Evolutionary conservation across 2,888 invertebrate genomes (phyloP).

Genomic region (Polydrusus tereticollis): DNA sequence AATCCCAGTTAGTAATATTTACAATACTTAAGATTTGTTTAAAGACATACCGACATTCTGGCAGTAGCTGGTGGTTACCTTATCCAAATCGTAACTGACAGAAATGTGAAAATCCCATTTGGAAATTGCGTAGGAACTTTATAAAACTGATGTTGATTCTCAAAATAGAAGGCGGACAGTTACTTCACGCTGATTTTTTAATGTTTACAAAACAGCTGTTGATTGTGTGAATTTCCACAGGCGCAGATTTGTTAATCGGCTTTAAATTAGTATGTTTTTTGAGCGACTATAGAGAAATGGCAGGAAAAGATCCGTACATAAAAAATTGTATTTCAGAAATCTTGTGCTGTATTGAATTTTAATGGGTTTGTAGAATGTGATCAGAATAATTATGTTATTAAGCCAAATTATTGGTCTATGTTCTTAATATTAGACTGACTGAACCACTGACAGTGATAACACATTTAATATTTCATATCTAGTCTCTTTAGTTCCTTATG

Average conservation of each 20-base stretch:
- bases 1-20: conserved; percentile 25
- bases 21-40: conserved; percentile 7
- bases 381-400: too few species aligned
- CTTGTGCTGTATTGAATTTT: too few species aligned
- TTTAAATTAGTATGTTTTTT: conserved; percentile 9
- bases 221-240: conserved; percentile 45
- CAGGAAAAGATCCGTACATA: not conserved
- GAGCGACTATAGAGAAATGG: not conserved
- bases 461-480: too few species aligned
- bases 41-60: conserved; percentile 49
- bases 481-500: too few species aligned
- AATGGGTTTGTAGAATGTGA: too few species aligned
- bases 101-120: conserved; percentile 44
- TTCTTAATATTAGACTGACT: too few species aligned
- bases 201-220: conserved; percentile 49
- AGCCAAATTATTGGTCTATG: too few species aligned
- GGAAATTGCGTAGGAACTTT: conserved; percentile 42
- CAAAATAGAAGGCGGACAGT: conserved; percentile 53
- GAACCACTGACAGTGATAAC: too few species aligned
- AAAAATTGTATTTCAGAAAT: too few species aligned
- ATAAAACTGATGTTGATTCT: conserved; percentile 48
- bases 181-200: conserved; percentile 44
- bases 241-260: conserved; percentile 21
- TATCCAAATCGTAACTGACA: conserved; percentile 50
- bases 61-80: conserved; percentile 46